Evolutionary conservation across 2,113 vertebrate genomes (phyloP), one percentile per base, ranked within the genome.

Genomic region (Amphiprion percula): DNA sequence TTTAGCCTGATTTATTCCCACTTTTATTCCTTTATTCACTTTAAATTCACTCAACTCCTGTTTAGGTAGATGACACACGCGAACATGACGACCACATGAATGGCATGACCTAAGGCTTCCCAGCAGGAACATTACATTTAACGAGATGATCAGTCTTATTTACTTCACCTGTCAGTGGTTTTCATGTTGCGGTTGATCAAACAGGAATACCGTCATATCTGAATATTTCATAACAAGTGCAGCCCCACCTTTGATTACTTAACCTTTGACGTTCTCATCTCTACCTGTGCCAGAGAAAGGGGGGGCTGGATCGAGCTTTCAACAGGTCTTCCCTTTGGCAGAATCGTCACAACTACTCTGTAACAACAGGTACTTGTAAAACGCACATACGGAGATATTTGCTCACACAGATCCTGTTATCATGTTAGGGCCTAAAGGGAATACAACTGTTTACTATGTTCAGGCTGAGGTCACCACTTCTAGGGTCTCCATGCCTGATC

Each of bases 361-460:
- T 78, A 74, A 79, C 65, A 85, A 79, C 82, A 74, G 44, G 86
- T 68, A 75, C 54, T 12, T 16, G 65, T 59, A 56, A 81, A 44
- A 44, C 28, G 50, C 53, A 63, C 54, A 55, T 15, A 11, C 47
- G 4, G 30, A 62, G 59, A 59, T 67, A 70, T 87, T 67, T 77
- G 65, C 69, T 56, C 63, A 17, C 30, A 54, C 84, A 75, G 26
- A 80, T 54, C 61, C 46, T 79, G 77, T 80, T 76, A 74, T 78
- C 46, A 59, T 56, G 65, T 83, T 72, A 10, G 37, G 56, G 72
- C 80, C 67, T 68, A 30, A 49, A 78, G 72, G 33, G 37, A 59
- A 62, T 24, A 37, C 52, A 53, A 2, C 26, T 54, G 30, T 44
- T 47, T 46, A 33, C 39, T 44, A 28, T 46, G 53, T 28, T 53